Percentiles rank a stretch among this genome's conserved stretches.
phyloP scores from a whole-genome alignment of 1,140 invertebrate species.

The Linepithema humile region DNA sequence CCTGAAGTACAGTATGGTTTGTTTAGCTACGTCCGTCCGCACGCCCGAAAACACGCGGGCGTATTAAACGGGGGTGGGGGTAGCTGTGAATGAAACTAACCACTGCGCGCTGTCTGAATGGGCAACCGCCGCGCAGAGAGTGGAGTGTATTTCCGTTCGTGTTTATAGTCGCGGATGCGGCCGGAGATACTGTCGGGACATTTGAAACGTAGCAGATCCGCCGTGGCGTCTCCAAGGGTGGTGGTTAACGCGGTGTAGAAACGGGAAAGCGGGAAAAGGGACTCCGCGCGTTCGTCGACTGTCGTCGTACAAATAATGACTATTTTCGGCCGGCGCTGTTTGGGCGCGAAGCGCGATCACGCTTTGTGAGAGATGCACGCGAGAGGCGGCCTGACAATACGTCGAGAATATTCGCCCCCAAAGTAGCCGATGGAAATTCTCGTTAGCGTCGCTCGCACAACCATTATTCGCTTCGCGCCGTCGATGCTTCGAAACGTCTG shows the following conservation, averaged over 20 bases:
- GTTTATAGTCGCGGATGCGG: slow-evolving; percentile 76
- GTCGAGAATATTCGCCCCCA: no score
- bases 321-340: slow-evolving; percentile 51
- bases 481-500: background rate
- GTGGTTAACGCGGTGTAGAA: background rate
- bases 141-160: slow-evolving; percentile 73
- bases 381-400: no score
- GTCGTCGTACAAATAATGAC: slow-evolving; percentile 63
- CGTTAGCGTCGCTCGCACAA: background rate
- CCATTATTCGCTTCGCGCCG: slow-evolving; percentile 7
- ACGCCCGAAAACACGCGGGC: slow-evolving; percentile 61
- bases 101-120: slow-evolving; percentile 74
- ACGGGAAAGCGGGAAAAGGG: slow-evolving; percentile 13
- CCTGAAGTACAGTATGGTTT: slow-evolving; percentile 29
- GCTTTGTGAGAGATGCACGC: background rate
- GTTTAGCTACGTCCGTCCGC: slow-evolving; percentile 68
- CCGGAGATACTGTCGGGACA: slow-evolving; percentile 65
- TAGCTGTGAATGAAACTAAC: slow-evolving; percentile 78
- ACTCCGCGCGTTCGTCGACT: slow-evolving; percentile 46
- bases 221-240: slow-evolving; percentile 24
- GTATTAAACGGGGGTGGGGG: slow-evolving; percentile 60
- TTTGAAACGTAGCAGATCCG: slow-evolving; percentile 77
- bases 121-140: slow-evolving; percentile 31
- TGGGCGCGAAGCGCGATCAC: background rate
- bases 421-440: background rate